These are phyloP conservation scores for Hemicordylus capensis DNA, from an alignment of 2,113 vertebrate genomes.

Conservation along the genomic window DNA sequence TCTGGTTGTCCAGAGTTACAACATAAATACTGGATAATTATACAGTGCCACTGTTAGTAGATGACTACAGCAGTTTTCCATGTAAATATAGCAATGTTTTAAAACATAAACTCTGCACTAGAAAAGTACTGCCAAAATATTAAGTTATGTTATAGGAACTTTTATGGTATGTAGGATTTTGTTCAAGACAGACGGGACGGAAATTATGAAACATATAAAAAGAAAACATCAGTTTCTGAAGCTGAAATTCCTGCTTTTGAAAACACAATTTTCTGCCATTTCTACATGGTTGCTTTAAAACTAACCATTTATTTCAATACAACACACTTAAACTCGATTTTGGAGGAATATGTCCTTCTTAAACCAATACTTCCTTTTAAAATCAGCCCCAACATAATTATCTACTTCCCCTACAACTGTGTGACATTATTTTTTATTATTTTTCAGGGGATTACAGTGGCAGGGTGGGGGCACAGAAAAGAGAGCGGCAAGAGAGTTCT, in stretches of 20 bases:
- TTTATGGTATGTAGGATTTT: background rate
- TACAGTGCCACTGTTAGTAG: fast-evolving
- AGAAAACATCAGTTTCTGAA: background rate
- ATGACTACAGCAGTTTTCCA: background rate
- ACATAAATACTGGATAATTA: background rate
- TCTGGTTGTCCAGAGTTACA: background rate
- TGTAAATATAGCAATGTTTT: background rate
- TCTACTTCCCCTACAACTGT: background rate
- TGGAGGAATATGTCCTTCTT: constrained; percentile 11
- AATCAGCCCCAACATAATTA: background rate
- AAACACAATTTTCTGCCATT: background rate
- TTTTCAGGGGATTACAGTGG: too few species aligned
- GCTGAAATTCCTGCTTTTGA: constrained; percentile 8
- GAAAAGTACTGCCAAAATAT: background rate
- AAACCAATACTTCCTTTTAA: background rate
- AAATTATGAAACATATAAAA: background rate
- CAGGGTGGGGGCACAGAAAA: too few species aligned
- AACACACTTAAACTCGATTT: background rate
- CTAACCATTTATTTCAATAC: background rate
- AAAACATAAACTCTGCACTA: fast-evolving
- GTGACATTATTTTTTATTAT: background rate
- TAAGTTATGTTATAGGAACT: background rate
- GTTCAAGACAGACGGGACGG: background rate
- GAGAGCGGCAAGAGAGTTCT: too few species aligned
- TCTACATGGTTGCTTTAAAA: too few species aligned